Percentiles rank a stretch among this genome's conserved stretches.
phyloP scores from a whole-genome alignment of 2,797 vertebrate species.

The Erethizon dorsatum region DNA sequence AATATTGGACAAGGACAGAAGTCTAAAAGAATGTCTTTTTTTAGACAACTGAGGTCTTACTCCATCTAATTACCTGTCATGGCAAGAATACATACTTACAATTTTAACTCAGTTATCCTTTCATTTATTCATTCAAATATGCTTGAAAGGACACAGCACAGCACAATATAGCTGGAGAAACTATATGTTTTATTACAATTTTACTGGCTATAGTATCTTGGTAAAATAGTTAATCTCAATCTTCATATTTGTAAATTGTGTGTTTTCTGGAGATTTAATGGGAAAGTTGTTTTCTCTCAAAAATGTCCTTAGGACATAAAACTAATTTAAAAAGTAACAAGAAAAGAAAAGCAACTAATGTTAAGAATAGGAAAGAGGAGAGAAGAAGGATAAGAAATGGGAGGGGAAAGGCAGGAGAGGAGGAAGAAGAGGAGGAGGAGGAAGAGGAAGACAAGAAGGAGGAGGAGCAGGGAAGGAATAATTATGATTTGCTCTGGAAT shows the following conservation, averaged over 20 bases:
- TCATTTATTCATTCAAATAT: not conserved
- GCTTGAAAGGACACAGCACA: not conserved
- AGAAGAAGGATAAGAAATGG: accelerated
- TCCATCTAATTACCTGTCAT: not conserved
- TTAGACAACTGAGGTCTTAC: not conserved
- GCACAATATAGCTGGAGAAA: not conserved
- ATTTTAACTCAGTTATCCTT: not conserved
- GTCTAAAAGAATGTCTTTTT: not conserved
- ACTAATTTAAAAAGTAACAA: not conserved
- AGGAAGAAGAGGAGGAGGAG: accelerated
- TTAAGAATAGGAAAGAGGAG: not conserved
- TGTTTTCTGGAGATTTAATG: not conserved
- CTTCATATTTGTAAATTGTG: not conserved
- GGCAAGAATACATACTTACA: not conserved
- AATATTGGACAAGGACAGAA: not conserved
- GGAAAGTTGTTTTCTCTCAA: not conserved
- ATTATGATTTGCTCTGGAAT: not conserved
- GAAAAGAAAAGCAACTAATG: not conserved
- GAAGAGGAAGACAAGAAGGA: accelerated
- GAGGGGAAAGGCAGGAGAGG: accelerated
- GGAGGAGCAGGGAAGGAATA: not conserved
- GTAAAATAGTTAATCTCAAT: not conserved
- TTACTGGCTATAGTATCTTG: not conserved
- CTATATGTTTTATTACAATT: not conserved
- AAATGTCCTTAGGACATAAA: not conserved